phyloP scores from a whole-genome alignment of 2,888 invertebrate species.

The Apocheima hispidaria region DNA sequence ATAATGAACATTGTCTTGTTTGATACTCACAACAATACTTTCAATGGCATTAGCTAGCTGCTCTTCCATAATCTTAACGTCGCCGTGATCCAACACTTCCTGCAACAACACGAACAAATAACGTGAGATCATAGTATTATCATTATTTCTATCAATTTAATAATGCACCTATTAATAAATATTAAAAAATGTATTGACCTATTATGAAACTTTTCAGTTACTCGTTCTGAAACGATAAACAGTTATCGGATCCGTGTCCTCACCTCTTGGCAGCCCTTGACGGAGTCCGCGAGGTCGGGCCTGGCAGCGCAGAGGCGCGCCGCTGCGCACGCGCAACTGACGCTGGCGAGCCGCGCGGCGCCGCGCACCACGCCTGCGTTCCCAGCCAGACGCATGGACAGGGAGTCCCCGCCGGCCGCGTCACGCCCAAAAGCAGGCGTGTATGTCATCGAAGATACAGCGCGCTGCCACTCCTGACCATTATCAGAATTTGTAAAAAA shows the following conservation, averaged over 20 bases:
- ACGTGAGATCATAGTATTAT: too few species aligned
- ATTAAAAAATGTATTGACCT: too few species aligned
- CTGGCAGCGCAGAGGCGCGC: constrained; percentile 71
- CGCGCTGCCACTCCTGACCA: constrained; percentile 76
- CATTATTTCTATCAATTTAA: too few species aligned
- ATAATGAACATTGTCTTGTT: too few species aligned
- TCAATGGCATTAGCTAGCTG: constrained; percentile 83
- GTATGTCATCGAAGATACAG: constrained; percentile 67
- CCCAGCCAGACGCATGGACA: constrained; percentile 52
- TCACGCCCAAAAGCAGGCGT: constrained; percentile 38
- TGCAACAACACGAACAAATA: constrained; percentile 49
- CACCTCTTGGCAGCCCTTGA: constrained; percentile 77
- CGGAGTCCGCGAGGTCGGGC: constrained; percentile 67
- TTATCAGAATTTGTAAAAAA: background rate
- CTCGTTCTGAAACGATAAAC: too few species aligned
- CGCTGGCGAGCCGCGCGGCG: constrained; percentile 78
- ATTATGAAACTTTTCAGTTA: too few species aligned
- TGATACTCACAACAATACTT: constrained; percentile 82
- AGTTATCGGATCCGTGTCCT: constrained; percentile 19
- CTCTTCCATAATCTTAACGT: constrained; percentile 84
- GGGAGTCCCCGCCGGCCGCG: constrained; percentile 41
- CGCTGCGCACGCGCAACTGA: constrained; percentile 79
- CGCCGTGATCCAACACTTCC: constrained; percentile 83
- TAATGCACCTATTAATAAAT: too few species aligned
- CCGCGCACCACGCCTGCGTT: constrained; percentile 78